Base-by-base conservation (phyloP, 1,140 invertebrate genomes). In the Anastrepha obliqua region DNA sequence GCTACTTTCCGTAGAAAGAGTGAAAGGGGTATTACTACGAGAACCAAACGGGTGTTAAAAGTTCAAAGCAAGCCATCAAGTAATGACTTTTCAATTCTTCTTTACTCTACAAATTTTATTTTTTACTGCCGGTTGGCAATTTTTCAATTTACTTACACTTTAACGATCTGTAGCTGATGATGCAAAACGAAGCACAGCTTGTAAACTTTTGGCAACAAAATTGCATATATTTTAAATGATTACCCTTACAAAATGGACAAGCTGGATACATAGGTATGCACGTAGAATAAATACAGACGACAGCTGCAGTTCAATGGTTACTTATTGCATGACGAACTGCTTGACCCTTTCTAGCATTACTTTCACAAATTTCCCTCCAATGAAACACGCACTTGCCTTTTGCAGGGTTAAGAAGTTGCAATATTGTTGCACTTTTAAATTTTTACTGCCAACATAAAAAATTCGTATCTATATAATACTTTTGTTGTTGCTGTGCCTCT, bases 371-470 rank as follows among this genome's bases (percentile, higher is more conserved):
- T 81, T 55, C 8, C 11, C 67, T 17, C 0, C 17, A 55, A 11
- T 20, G 47, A 29, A 55, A 81, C 47, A 3, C 15, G 44, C 70
- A 67, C 17, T 29, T 29, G 29, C 29, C 4, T 29, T n/a, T 3
- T n/a, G 15, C 17, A 9, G 15, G 4, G 17, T 78, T 51, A 9
- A 47, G 13, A 4, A 51, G 47, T n/a, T 47, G n/a, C 47, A 55
- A 81, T 81, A 55, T 81, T 20, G 47, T 81, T 81, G 17, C 47
- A 4, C 3, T 42, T 55, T 81, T 55, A 2, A 20, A 55, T 55
- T 81, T 81, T 81, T 70, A 81, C 55, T 42, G 9, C 7, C 74
- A 55, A 81, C 47, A 81, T 81, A 81, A 81, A 81, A 55, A 81
- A 3, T 51, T 55, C 8, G 64, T 11, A 39, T 17, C 15, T 17